Evolutionary conservation across 1,140 invertebrate genomes (phyloP), one percentile per base, ranked within the genome.

Genomic region (Chironomus tepperi): DNA sequence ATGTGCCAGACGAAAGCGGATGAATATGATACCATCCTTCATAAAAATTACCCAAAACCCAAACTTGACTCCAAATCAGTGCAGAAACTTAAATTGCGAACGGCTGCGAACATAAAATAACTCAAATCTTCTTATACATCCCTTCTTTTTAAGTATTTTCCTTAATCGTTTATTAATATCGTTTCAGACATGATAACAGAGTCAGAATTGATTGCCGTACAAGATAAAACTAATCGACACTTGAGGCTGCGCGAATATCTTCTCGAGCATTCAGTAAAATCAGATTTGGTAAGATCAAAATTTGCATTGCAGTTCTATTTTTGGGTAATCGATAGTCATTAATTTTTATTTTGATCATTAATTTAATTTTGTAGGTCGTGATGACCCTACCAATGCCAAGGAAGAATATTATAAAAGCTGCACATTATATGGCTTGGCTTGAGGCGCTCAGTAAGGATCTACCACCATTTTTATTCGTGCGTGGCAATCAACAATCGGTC

Each of bases 401-500:
- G 74, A 94, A 95, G 79, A 91, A 92, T 76, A 90, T 93, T 6
- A 91, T 96, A 72, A 93, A 94, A 12, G 91, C 95, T 0, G 89
- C 93, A 8, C 84, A 98, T 16, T 99, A 98, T 83, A 91, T 96
- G 88, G 91, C 94, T 7, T 98, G 97, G 96, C 81, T 98, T 76
- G 95, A 98, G 82, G 89, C 91, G 1, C 84, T 99, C n/a, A 96
- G 93, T 3, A 84, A 87, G 76, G 90, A 92, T 77, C 91, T 96
- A 7, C 95, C 95, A 76, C 92, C 94, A 15, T 91, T 96, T 83
- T 84, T 98, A 75, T 88, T 99, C 70, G 90, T 99, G 73, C 86
- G 96, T 78, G 97, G 97, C 76, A 98, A 98, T 83, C 96, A 98
- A 83, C 92, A 91, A 8, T 95, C 95, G 77, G 96, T 98, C 43